These are phyloP conservation scores for Smutsia temminckii DNA, from an alignment of 2,797 vertebrate species.

Conservation along the genomic window DNA sequence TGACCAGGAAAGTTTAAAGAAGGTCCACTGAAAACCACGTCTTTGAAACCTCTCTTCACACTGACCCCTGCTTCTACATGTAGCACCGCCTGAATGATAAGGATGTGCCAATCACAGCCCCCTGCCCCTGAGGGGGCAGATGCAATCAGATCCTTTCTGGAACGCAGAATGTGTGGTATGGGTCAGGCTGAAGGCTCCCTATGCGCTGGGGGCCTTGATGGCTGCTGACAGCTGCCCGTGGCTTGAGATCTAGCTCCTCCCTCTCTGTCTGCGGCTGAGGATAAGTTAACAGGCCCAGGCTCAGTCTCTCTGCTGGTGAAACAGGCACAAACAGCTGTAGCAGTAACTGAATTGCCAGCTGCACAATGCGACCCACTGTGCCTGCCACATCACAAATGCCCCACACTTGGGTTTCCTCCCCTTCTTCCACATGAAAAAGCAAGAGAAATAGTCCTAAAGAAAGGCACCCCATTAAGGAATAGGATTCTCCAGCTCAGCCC, in stretches of 20 bases:
- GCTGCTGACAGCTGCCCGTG: not conserved
- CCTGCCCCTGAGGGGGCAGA: not conserved
- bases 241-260: not conserved
- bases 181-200: not conserved
- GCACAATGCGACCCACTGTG: not conserved
- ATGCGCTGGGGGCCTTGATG: not conserved
- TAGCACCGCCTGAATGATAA: not conserved
- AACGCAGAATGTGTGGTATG: not conserved
- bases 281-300: not conserved
- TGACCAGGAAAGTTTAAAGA: not conserved
- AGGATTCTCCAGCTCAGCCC: too few species aligned
- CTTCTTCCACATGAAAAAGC: not conserved
- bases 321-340: not conserved
- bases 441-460: not conserved
- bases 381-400: not conserved
- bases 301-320: not conserved
- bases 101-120: not conserved
- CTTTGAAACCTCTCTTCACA: not conserved
- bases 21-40: not conserved
- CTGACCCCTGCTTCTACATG: not conserved
- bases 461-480: not conserved
- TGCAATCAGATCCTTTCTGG: not conserved
- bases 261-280: not conserved
- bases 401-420: not conserved
- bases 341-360: too few species aligned